Evolutionary conservation across 2,888 invertebrate species (phyloP), one percentile per base, ranked within the genome.

Genomic region (Andricus curvator): DNA sequence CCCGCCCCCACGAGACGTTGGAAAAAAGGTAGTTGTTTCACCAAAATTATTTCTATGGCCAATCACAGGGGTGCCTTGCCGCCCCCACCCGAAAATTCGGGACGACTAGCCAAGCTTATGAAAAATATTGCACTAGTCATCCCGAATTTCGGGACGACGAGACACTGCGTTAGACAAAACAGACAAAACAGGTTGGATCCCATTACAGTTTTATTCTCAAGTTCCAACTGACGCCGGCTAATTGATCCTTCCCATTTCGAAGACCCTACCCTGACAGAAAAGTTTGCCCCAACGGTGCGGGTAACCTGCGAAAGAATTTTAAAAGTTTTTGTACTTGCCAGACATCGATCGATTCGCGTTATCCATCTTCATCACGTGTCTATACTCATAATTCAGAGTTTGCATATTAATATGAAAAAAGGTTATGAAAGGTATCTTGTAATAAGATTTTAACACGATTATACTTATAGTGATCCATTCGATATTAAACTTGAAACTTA

Each of bases 291-390:
- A 70, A 29, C 48, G 48, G 29, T 70, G 20, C 70, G 70, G 29
- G 70, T 70, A 70, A 70, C 48, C 70, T 51, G 70, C 48, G 29
- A 70, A 70, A 70, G 70, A 48, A 51, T 70, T 70, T 51, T n/a
- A 51, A 48, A 70, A 70, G 9, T 70, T 51, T 70, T 51, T 70
- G 48, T 51, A 70, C 70, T 70, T 48, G 20, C 51, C 70, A 70
- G 70, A 70, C 51, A 25, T 70, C 70, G 70, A 51, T 70, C 51
- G 51, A 51, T 70, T 70, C 48, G 20, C 48, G 25, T 70, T 70
- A 70, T 51, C 51, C 70, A 70, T 70, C 70, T 70, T 70, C 70
- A 70, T 70, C 48, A 29, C 15, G 9, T 17, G 51, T 51, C 20
- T 44, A 22, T 67, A 20, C 20, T 70, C 51, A 48, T 70, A 70